Evolutionary conservation across 2,888 invertebrate species (phyloP).

Genomic region (Philopedon plagiatum): DNA sequence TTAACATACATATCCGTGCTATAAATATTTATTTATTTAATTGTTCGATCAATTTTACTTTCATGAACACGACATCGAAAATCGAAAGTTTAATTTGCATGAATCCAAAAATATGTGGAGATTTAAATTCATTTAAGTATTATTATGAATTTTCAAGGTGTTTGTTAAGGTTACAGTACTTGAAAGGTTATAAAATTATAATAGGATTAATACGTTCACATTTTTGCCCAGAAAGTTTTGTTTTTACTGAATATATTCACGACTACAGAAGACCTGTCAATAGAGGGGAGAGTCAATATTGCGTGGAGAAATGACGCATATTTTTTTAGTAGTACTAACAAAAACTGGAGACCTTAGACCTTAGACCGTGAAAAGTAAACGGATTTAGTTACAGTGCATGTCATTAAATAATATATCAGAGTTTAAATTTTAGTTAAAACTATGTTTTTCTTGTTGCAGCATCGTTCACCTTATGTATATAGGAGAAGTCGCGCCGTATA

Average conservation of each 20-base stretch:
- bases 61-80: not conserved
- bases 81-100: slow-evolving; percentile 7
- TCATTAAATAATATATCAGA: too few relatives aligned
- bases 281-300: too few relatives aligned
- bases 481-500: too few relatives aligned
- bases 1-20: not conserved
- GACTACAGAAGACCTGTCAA: not conserved
- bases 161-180: not conserved
- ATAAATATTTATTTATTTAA: slow-evolving; percentile 4
- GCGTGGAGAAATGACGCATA: too few relatives aligned
- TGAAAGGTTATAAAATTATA: not conserved
- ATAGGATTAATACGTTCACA: not conserved
- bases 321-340: too few relatives aligned
- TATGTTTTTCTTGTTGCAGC: too few relatives aligned
- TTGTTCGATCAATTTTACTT: slow-evolving; percentile 10
- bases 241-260: not conserved
- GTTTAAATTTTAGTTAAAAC: too few relatives aligned
- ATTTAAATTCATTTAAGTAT: slow-evolving; percentile 5
- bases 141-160: not conserved
- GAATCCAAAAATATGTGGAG: not conserved
- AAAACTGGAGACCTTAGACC: too few relatives aligned
- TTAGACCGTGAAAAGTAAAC: too few relatives aligned
- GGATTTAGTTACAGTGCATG: too few relatives aligned
- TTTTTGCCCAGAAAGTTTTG: not conserved
- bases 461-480: too few relatives aligned